Percentiles rank a stretch among this genome's conserved stretches.
Evolutionary conservation across 2,888 invertebrate species (phyloP).

Genomic region (Tachina grossa): DNA sequence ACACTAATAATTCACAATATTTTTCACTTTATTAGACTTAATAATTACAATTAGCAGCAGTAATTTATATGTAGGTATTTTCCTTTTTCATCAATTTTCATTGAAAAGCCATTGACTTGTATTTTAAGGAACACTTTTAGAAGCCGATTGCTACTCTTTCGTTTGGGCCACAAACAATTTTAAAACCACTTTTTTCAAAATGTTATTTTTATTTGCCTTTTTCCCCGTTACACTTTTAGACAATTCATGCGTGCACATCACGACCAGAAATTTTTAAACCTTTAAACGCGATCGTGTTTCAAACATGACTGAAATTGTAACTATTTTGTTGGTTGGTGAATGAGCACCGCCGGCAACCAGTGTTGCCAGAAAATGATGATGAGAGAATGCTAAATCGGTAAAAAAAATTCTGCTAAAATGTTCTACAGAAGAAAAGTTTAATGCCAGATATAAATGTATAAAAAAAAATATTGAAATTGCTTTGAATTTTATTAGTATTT

Average conservation of each 20-base stretch:
- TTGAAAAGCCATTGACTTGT: slow-evolving; percentile 21
- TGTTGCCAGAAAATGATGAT: no score
- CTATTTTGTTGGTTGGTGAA: slow-evolving; percentile 47
- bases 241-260: slow-evolving; percentile 42
- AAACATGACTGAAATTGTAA: slow-evolving; percentile 64
- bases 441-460: no score
- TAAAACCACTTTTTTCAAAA: slow-evolving; percentile 59
- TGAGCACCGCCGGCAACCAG: slow-evolving; percentile 31
- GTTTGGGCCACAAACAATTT: slow-evolving; percentile 46
- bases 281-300: slow-evolving; percentile 70
- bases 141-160: slow-evolving; percentile 21
- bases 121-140: slow-evolving; percentile 41
- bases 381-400: no score
- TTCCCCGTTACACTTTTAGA: slow-evolving; percentile 34
- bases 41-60: slow-evolving; percentile 18
- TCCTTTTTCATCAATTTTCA: slow-evolving; percentile 10
- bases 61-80: background rate
- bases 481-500: no score
- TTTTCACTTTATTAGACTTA: slow-evolving; percentile 48
- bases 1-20: slow-evolving; percentile 32
- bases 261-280: slow-evolving; percentile 19
- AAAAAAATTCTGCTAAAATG: no score
- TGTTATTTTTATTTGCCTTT: slow-evolving; percentile 27
- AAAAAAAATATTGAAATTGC: no score
- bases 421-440: no score